These are phyloP conservation scores for Podiceps cristatus DNA, from an alignment of 2,113 vertebrate species.

Conservation along the genomic window DNA sequence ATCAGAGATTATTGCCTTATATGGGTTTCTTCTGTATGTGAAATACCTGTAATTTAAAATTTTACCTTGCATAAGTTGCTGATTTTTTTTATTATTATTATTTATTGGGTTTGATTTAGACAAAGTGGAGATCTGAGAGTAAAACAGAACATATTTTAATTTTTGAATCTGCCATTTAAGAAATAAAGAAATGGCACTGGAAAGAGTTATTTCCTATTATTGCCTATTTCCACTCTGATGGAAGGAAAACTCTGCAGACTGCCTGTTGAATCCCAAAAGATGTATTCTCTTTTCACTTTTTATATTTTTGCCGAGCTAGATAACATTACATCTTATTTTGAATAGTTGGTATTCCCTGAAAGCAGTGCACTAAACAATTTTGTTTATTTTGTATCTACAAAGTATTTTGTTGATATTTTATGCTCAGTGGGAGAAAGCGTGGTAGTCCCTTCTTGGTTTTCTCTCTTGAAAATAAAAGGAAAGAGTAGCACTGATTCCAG, in stretches of 20 bases:
- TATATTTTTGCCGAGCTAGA: neutral
- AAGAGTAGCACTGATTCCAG: neutral
- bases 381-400: too few species aligned
- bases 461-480: neutral
- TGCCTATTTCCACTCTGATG: neutral
- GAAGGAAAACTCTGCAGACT: neutral
- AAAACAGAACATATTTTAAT: neutral
- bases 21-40: neutral
- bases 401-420: neutral
- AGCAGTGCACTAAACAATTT: neutral
- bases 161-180: neutral
- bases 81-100: neutral
- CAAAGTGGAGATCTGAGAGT: neutral
- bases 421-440: neutral
- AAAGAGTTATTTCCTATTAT: neutral
- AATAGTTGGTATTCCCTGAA: conserved; percentile 14
- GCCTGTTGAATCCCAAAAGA: neutral
- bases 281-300: neutral
- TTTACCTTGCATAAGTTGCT: neutral
- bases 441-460: neutral
- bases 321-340: neutral
- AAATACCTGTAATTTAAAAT: neutral
- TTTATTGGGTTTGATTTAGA: neutral
- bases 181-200: neutral
- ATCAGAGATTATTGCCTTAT: neutral